Conservation (phyloP, 2,888 invertebrate species). For the Dicyrtoma fusca region DNA sequence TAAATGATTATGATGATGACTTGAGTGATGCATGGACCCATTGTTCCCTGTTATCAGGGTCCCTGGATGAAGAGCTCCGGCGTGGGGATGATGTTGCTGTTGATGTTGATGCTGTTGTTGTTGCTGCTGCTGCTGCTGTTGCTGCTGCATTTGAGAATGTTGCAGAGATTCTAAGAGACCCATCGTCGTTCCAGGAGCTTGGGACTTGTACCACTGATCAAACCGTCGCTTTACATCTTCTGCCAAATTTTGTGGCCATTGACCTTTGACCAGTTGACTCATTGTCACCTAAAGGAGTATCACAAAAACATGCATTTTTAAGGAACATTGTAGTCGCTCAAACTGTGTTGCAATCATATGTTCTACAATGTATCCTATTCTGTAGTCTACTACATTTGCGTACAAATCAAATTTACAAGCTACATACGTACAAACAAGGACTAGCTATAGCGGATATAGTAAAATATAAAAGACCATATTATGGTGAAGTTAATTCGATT, state of each 20-base stretch:
- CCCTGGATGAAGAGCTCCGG: constrained; percentile 11
- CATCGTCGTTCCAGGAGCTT: constrained; percentile 64
- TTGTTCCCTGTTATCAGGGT: not conserved
- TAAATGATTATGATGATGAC: constrained; percentile 44
- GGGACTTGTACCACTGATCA: constrained; percentile 86
- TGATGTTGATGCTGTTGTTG: constrained; percentile 58
- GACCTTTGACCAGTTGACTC: constrained; percentile 80
- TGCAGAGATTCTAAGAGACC: constrained; percentile 52
- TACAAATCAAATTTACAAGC: no score
- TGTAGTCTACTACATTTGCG: no score
- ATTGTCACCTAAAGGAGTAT: constrained; percentile 61
- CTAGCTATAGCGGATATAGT: no score
- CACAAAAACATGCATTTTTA: not conserved
- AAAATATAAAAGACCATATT: no score
- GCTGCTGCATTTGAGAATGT: constrained; percentile 58
- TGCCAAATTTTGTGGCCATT: constrained; percentile 68
- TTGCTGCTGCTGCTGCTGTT: constrained; percentile 32
- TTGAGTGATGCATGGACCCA: constrained; percentile 35
- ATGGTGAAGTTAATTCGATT: no score
- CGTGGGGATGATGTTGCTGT: constrained; percentile 15
- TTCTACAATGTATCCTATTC: no score
- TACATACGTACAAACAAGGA: no score
- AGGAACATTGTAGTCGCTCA: not conserved
- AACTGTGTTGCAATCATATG: no score
- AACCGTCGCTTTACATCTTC: constrained; percentile 86